Conservation (phyloP, 1,140 invertebrate species). For the Lepidurus arcticus region DNA sequence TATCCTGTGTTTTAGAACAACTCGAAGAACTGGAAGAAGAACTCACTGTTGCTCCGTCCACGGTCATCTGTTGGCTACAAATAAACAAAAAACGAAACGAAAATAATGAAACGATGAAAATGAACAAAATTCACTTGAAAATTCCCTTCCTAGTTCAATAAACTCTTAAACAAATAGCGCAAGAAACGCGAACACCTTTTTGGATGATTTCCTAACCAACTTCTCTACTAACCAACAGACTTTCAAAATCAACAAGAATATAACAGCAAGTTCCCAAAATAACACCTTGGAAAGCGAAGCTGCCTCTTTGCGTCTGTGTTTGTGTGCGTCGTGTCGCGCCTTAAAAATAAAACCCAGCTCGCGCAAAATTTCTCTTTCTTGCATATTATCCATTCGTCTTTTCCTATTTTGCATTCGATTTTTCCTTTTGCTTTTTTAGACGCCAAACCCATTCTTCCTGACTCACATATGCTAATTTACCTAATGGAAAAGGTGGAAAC, state of each 20-base stretch:
- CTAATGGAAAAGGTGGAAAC: background rate
- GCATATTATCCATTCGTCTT: background rate
- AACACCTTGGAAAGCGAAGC: background rate
- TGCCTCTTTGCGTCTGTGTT: background rate
- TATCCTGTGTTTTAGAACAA: background rate
- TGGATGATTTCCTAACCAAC: no score
- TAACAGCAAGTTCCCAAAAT: background rate
- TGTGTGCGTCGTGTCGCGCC: background rate
- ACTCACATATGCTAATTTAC: background rate
- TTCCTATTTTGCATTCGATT: background rate
- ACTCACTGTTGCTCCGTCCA: background rate
- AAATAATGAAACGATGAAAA: background rate
- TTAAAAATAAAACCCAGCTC: slow-evolving; percentile 20
- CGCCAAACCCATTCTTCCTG: background rate
- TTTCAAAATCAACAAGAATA: no score
- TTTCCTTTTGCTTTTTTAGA: background rate
- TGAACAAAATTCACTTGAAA: no score
- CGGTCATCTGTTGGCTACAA: slow-evolving; percentile 10
- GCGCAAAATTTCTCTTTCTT: background rate
- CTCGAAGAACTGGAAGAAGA: background rate
- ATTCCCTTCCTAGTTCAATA: no score
- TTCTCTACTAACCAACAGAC: no score
- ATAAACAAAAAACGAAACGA: background rate
- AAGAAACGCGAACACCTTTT: no score
- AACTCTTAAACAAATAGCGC: no score